Base-by-base conservation (phyloP, 1,140 invertebrate species). In the Lepidurus apus region DNA sequence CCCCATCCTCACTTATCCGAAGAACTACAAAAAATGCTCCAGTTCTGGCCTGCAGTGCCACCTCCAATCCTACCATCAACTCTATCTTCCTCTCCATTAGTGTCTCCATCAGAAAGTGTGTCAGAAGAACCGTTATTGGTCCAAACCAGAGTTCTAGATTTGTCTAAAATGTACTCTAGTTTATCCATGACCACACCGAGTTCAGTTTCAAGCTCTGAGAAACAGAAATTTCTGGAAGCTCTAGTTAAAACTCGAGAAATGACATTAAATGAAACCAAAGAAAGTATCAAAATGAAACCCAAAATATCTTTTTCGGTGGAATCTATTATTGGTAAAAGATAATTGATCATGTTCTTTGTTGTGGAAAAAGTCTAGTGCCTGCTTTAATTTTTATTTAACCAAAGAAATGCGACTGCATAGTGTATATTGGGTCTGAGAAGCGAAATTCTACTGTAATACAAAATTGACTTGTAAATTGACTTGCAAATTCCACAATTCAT, bases 241-340 rank as follows among this genome's bases (percentile, higher is more conserved):
- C 53, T 65, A 21, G 13, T 21, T n/a, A 65, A 65, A 65, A 13
- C 17, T n/a, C 13, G 53, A 65, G 21, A 65, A n/a, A 65, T n/a
- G 17, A 5, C 9, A 65, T 21, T 17, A 13, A 9, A 21, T 1
- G 17, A 17, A 65, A 17, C 53, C 53, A 65, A 34, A 21, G 53
- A 65, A 65, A 65, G 53, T 34, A 34, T 34, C 34, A 34, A 34
- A 47, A 73, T 47, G 8, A 81, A 82, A 73, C 77, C 77, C 1
- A 83, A 82, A 53, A 73, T 83, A 47, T 83, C 83, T 4, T 83
- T 83, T 78, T 83, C 82, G 17, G 83, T 83, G 11, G 83, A 83
- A 77, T 81, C 83, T 13, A 82, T 82, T 42, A 82, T 82, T 24
- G 82, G 81, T 13, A 53, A 73, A 24, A n/a, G 7, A 24, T 65